Base-by-base conservation (phyloP, 1,140 invertebrate species). In the Lasioglossum albipes region DNA sequence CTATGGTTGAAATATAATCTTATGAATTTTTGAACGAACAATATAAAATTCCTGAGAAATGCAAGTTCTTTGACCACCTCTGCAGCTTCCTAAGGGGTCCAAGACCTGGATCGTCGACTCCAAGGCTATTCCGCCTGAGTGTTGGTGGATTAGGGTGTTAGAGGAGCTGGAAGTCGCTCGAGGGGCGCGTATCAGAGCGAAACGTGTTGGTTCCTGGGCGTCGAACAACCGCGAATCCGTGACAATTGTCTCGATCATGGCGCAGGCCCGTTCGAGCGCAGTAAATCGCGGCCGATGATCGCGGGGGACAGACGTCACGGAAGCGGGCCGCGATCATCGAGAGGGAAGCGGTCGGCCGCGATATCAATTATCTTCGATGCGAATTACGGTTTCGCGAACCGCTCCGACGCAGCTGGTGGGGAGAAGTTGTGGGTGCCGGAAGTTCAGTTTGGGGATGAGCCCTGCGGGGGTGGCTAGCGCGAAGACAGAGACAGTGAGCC, bases 351-450 rank as follows among this genome's bases (percentile, higher is more conserved):
- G 57, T 59, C n/a, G 18, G 57, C 27, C 64, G 69, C 45, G 74
- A 69, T 86, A 86, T 89, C 86, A 88, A 86, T 87, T 88, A 89
- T 79, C 87, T 81, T 88, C 86, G 83, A 83, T 82, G 70, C 69
- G 78, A 79, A 59, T 83, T 70, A 70, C 41, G 16, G 49, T 80
- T 70, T 70, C 42, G 12, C 42, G 75, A 31, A 72, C 54, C 67
- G 0, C 16, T n/a, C 42, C 42, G 66, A 49, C 13, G 7, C 57
- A 59, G 57, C 7, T 59, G 42, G 42, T 52, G 42, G 20, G 52
- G 20, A 74, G 70, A 71, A 54, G 41, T 80, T 65, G 54, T 78
- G 77, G 65, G 72, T 45, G 70, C 22, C 77, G 84, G 80, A 86
- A 86, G 77, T 72, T 70, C 61, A 2, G 54, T 31, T 36, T n/a